Conservation (phyloP, 2,888 invertebrate species). For the Mycalesis mineus region DNA sequence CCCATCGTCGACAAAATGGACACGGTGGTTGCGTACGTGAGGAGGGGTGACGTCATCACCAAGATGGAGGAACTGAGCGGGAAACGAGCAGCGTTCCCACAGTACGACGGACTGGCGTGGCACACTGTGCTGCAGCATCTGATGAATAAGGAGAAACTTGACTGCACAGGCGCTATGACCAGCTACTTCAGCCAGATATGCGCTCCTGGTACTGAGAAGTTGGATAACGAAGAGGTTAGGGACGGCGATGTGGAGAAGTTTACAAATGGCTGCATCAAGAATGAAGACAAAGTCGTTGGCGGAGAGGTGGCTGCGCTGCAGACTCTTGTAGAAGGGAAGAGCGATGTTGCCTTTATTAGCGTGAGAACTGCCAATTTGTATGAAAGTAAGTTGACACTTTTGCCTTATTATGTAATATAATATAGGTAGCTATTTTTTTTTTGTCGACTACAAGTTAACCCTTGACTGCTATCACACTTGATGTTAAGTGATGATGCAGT, state of each 20-base stretch:
- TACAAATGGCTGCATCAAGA: constrained; percentile 52
- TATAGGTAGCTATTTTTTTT: too few relatives aligned
- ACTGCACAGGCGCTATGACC: constrained; percentile 56
- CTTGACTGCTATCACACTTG: too few relatives aligned
- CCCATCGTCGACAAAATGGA: constrained; percentile 78
- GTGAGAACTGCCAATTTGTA: constrained; percentile 80
- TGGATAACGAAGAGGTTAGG: constrained; percentile 26
- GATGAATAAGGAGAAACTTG: constrained; percentile 53
- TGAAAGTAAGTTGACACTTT: constrained; percentile 60
- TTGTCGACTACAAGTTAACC: too few relatives aligned
- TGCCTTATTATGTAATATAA: too few relatives aligned
- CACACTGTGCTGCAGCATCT: constrained; percentile 75
- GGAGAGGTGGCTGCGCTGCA: constrained; percentile 82
- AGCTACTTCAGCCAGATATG: constrained; percentile 83
- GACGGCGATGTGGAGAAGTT: constrained; percentile 38
- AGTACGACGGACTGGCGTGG: constrained; percentile 86
- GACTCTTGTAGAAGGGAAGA: constrained; percentile 82
- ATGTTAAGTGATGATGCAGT: too few relatives aligned
- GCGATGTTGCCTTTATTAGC: constrained; percentile 88
- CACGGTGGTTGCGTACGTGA: constrained; percentile 83
- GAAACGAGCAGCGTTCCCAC: constrained; percentile 87
- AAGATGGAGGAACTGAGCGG: constrained; percentile 82
- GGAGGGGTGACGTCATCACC: constrained; percentile 74
- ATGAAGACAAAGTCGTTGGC: constrained; percentile 45
- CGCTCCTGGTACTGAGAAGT: constrained; percentile 64